Evolutionary conservation across 2,113 vertebrate genomes (phyloP).

Genomic region (Potamarius usumacintae): DNA sequence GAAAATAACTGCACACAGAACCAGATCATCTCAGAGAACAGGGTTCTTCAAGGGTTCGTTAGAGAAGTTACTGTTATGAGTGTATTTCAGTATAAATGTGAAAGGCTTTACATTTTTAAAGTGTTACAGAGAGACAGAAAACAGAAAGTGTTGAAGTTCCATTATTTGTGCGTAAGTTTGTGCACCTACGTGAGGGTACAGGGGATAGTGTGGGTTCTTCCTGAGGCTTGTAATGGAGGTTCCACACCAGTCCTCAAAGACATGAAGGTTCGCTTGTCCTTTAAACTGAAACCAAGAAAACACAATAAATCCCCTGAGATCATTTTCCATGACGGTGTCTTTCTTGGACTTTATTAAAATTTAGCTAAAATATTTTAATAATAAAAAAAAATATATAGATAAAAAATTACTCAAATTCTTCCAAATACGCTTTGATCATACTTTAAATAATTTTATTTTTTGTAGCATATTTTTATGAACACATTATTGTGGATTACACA

Average conservation of each 20-base stretch:
- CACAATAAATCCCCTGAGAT: not conserved
- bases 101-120: not conserved
- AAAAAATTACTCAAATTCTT: not conserved
- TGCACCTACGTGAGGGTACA: slow-evolving; percentile 89
- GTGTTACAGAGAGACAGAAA: not conserved
- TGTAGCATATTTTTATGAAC: not conserved
- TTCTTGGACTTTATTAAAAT: not conserved
- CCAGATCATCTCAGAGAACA: not conserved
- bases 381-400: not conserved
- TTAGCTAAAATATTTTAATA: not conserved
- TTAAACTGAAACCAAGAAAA: slow-evolving; percentile 72
- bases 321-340: not conserved
- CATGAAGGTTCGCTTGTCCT: slow-evolving; percentile 87
- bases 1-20: not conserved
- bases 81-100: not conserved
- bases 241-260: slow-evolving; percentile 97
- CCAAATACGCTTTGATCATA: not conserved
- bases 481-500: not conserved
- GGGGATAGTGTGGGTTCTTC: slow-evolving; percentile 86
- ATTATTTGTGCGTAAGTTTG: not conserved
- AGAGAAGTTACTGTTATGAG: not conserved
- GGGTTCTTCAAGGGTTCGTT: not conserved
- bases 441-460: not conserved
- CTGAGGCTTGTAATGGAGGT: slow-evolving; percentile 79
- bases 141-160: slow-evolving; percentile 23